Percentiles rank a stretch among this genome's conserved stretches.
These are phyloP conservation scores for Parochlus steinenii DNA, from an alignment of 2,888 invertebrate genomes.

Conservation along the genomic window DNA sequence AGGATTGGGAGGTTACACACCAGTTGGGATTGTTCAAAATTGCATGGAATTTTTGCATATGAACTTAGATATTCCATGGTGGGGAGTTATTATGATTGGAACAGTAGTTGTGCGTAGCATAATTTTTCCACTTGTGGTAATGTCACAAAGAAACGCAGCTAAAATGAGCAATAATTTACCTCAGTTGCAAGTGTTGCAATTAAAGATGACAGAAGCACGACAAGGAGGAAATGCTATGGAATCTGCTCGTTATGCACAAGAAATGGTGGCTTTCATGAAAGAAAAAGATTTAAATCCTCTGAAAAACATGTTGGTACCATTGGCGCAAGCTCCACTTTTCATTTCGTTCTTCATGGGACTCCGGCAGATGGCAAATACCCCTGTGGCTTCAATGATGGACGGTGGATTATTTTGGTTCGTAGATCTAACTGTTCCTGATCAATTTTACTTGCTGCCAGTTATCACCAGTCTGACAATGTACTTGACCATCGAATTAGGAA, in stretches of 20 bases:
- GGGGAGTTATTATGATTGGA: constrained; percentile 69
- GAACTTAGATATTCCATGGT: constrained; percentile 79
- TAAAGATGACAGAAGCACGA: constrained; percentile 75
- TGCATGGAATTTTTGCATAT: constrained; percentile 71
- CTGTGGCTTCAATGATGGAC: constrained; percentile 73
- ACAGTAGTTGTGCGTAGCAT: constrained; percentile 57
- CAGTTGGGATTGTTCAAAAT: constrained; percentile 66
- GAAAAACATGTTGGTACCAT: constrained; percentile 58
- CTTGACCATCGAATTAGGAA: constrained; percentile 66
- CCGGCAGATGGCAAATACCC: constrained; percentile 73
- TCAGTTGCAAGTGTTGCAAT: constrained; percentile 63
- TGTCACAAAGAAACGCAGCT: constrained; percentile 64
- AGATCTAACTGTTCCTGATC: constrained; percentile 83
- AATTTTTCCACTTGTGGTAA: constrained; percentile 74
- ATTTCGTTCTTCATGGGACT: constrained; percentile 82
- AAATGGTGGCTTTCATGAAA: constrained; percentile 68
- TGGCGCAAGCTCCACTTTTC: constrained; percentile 79
- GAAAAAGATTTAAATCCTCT: constrained; percentile 64
- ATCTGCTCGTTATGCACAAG: constrained; percentile 55
- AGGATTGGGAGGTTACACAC: constrained; percentile 70
- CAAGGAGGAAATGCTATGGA: constrained; percentile 66
- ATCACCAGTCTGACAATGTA: constrained; percentile 70
- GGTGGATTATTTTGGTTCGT: constrained; percentile 89
- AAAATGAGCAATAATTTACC: constrained; percentile 74
- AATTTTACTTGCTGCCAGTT: constrained; percentile 70